Evolutionary conservation across 2,797 vertebrate species (phyloP), one percentile per base, ranked within the genome.

Genomic region (Xenops minutus): DNA sequence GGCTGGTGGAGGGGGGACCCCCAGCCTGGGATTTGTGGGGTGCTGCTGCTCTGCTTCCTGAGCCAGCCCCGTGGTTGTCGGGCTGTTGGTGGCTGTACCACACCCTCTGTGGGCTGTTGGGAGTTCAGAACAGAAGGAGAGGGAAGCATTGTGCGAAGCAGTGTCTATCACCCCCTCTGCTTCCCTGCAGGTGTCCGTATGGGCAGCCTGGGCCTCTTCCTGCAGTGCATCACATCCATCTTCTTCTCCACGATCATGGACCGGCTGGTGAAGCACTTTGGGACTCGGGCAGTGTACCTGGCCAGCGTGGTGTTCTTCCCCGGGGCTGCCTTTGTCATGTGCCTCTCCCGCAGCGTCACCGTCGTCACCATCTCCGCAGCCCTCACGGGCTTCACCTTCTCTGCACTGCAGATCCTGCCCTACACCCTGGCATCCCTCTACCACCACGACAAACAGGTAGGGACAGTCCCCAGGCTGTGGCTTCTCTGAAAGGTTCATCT

Each of bases 151-250:
- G 32, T 14, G 13, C 14, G 32, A 12, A 46, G 54, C 15, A n/a
- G 67, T 3, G 10, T 6, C 66, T 44, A 0, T 48, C 67, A 52
- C 72, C 34, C 9, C 29, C 54, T 76, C 22, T 78, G 19, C 58
- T 7, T 83, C 5, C 82, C 80, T 4, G 1, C 96, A 99, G 99
- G 99, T 43, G 98, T 99, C 69, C 98, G 98, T 11, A 98, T 99
- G 98, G 99, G 98, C 55, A 99, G 99, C 76, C 55, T 99, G 95
- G 99, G 99, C 13, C 98, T 99, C 46, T 99, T 99, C 95, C 98
- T 99, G 66, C 98, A 99, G 93, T 98, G 98, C 8, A 96, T 98
- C 94, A 98, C 98, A 32, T 98, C 98, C 39, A 97, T 98, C 96
- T 88, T 98, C 94, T 98, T 98, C 85, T 99, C 99, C 4, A 82